phyloP scores from a whole-genome alignment of 2,113 vertebrate species.

The Neolamprologus longior region DNA sequence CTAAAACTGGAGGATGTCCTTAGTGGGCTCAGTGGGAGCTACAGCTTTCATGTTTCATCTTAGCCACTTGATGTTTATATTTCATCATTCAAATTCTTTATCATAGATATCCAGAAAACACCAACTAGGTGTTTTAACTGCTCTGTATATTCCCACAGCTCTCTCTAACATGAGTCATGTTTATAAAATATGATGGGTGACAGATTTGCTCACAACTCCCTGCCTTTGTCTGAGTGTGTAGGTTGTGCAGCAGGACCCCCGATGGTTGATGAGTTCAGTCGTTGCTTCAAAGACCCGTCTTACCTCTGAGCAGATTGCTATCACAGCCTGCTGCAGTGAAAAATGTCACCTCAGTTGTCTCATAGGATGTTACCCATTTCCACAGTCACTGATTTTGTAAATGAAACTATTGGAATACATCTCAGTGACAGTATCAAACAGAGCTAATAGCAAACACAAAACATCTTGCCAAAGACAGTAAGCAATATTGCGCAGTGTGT shows the following conservation, averaged over 20 bases:
- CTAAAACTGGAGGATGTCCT: background rate
- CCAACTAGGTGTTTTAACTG: background rate
- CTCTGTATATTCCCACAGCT: background rate
- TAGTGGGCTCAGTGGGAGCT: background rate
- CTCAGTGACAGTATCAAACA: background rate
- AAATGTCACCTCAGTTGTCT: constrained; percentile 1
- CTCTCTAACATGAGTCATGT: background rate
- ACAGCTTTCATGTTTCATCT: background rate
- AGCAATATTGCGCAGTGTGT: background rate
- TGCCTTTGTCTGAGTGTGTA: background rate
- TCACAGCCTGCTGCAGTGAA: background rate
- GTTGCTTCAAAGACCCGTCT: background rate
- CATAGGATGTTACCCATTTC: constrained; percentile 19
- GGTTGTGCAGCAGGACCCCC: background rate
- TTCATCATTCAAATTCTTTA: background rate
- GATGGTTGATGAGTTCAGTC: constrained; percentile 33
- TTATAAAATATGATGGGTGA: constrained; percentile 12
- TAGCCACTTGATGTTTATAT: background rate
- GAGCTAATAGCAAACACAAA: background rate
- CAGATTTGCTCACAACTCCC: background rate
- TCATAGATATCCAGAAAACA: background rate
- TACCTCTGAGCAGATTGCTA: background rate
- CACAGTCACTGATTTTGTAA: constrained; percentile 13
- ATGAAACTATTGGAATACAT: constrained; percentile 14
- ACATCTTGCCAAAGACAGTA: background rate